Evolutionary conservation across 2,888 invertebrate species (phyloP), one percentile per base, ranked within the genome.

Genomic region (Coleophora deauratella): DNA sequence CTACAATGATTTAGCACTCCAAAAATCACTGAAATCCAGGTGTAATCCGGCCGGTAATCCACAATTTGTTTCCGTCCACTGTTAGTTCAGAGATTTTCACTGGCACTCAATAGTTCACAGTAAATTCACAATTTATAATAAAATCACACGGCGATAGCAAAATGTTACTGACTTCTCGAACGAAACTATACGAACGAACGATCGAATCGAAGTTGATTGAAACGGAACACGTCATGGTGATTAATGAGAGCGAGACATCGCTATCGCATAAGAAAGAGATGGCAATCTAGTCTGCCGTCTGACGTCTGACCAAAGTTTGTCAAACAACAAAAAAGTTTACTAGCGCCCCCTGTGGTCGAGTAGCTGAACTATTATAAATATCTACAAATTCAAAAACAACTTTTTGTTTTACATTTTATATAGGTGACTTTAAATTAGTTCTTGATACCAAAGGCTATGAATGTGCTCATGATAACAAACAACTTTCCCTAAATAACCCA

Each of bases 151-250:
- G 70, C 68, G 71, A 70, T 71, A 67, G 59, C 61, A 58, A 52
- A 62, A 21, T 6, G 21, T 21, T 3, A 21, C 21, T 21, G 21
- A 21, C 21, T 21, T 21, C 21, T 21, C 21, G 6, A 21, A 21
- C 21, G 21, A 6, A 21, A 21, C 21, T 21, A 21, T 21, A 21
- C 21, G 81, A 81, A 80, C 58, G 67, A 62, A 66, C 63, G 64
- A 62, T 61, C 59, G 58, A 55, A 62, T 61, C 59, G 58, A 55
- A 58, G 47, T 42, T 55, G 49, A 57, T 21, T 55, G 55, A 54
- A 50, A 51, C 51, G 36, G 51, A 50, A 77, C 78, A 81, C 78
- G 81, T 80, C 80, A 81, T 66, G 59, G 60, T 72, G 74, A 73
- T 72, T 4, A 67, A 55, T 48, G 55, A 56, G 61, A 72, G 39